These are phyloP conservation scores for Antheraea mylitta DNA, from an alignment of 1,140 invertebrate species.

Conservation along the genomic window DNA sequence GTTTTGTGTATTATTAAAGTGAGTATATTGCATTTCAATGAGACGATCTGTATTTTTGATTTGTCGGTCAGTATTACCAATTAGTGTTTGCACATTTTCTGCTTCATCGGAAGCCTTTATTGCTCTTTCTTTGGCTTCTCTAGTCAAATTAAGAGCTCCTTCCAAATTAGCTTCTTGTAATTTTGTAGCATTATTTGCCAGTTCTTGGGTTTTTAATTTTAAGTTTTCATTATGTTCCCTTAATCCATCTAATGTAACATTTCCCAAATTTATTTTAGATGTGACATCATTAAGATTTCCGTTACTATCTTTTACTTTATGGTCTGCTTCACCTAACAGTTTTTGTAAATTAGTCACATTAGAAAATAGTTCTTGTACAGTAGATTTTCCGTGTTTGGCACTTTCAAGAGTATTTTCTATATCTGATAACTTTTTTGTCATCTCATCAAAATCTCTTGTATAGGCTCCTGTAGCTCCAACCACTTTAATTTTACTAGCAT, in stretches of 20 bases:
- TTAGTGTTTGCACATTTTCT: slow-evolving; percentile 80
- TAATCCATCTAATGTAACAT: slow-evolving; percentile 87
- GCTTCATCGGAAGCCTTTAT: slow-evolving; percentile 84
- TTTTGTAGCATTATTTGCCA: slow-evolving; percentile 93
- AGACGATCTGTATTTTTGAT: slow-evolving; percentile 90
- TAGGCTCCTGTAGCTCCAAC: slow-evolving; percentile 97
- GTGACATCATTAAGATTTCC: slow-evolving; percentile 87
- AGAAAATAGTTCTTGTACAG: slow-evolving; percentile 82
- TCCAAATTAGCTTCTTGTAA: slow-evolving; percentile 97
- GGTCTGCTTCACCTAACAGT: slow-evolving; percentile 68
- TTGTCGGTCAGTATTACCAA: slow-evolving; percentile 89
- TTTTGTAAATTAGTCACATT: slow-evolving; percentile 72
- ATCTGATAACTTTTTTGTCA: slow-evolving; percentile 91
- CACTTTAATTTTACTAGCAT: slow-evolving; percentile 94
- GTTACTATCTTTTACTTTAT: slow-evolving; percentile 76
- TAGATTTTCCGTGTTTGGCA: slow-evolving; percentile 85
- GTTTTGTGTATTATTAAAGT: slow-evolving; percentile 85
- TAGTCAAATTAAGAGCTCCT: slow-evolving; percentile 94
- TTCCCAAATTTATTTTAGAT: slow-evolving; percentile 88
- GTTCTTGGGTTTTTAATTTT: slow-evolving; percentile 84
- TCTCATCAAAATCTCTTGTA: slow-evolving; percentile 94
- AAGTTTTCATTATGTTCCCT: slow-evolving; percentile 86
- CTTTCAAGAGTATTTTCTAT: slow-evolving; percentile 89
- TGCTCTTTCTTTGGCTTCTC: slow-evolving; percentile 86
- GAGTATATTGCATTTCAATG: slow-evolving; percentile 84